Evolutionary conservation across 2,113 vertebrate genomes (phyloP), one percentile per base, ranked within the genome.

Genomic region (Macrotus californicus): DNA sequence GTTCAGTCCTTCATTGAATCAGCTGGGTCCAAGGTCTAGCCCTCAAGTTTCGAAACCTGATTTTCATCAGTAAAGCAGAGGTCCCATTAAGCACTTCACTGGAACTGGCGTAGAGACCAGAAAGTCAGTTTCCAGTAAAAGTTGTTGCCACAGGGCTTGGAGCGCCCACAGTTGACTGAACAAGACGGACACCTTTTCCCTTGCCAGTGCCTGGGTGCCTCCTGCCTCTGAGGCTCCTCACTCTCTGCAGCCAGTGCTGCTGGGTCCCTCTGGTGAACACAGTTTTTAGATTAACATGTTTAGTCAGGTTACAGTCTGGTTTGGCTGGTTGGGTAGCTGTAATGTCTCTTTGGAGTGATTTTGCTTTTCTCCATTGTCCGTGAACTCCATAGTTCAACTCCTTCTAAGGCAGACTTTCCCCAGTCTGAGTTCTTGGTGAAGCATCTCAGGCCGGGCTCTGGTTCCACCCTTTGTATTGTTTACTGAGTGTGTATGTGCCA

Each of bases 41-140:
- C 81, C 83, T 96, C 36, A 90, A 66, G 15, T 81, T 81, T 86
- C 79, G 76, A 95, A 93, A 91, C 72, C 43, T 88, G 41, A 94
- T 77, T 88, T 94, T 93, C 39, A 50, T 77, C 67, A 93, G 59
- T 85, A 24, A 73, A 91, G 82, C 26, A 16, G 50, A 16, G 56
- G 16, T 93, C 19, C 46, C 19, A 34, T 77, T 91, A 67, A 94
- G 61, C 59, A 50, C 29, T 76, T 95, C 76, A 66, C 50, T 46
- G 54, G 39, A 15, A 93, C 41, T 50, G 34, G 87, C 31, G 14
- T 22, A 94, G 41, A 80, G 66, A 84, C 10, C 26, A 69, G 36
- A 69, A 50, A 64, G 39, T 39, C 34, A 15, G 18, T 95, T 82
- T 82, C 61, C 22, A 39, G 70, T 41, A 41, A 73, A 88, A 46